These are phyloP conservation scores for Panulirus ornatus DNA, from an alignment of 1,140 invertebrate species.

Conservation along the genomic window DNA sequence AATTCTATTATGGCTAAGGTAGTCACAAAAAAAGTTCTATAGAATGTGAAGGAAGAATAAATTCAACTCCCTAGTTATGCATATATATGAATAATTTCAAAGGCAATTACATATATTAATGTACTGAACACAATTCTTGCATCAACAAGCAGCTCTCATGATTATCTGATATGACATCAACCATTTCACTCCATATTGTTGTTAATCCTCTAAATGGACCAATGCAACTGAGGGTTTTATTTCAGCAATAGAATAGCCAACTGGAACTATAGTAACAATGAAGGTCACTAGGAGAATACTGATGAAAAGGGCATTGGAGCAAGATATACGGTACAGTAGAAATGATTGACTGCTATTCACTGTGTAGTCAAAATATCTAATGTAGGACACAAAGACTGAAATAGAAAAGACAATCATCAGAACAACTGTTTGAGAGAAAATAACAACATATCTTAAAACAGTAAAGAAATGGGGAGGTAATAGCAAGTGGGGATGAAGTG, in stretches of 20 bases:
- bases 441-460: too few relatives aligned
- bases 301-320: conserved; percentile 80
- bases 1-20: too few relatives aligned
- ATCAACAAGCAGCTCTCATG: too few relatives aligned
- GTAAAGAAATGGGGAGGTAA: too few relatives aligned
- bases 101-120: too few relatives aligned
- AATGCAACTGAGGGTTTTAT: conserved; percentile 87
- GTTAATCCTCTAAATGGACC: conserved; percentile 87
- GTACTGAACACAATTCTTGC: too few relatives aligned
- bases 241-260: conserved; percentile 87
- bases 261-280: conserved; percentile 75
- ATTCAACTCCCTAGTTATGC: too few relatives aligned
- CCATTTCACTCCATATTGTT: conserved; percentile 81
- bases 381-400: conserved; percentile 82
- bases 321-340: conserved; percentile 87
- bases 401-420: neutral
- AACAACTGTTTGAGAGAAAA: too few relatives aligned
- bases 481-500: too few relatives aligned
- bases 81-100: too few relatives aligned
- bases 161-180: conserved; percentile 66
- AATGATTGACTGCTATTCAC: conserved; percentile 83
- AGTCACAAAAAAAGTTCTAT: too few relatives aligned
- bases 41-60: too few relatives aligned
- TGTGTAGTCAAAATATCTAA: conserved; percentile 90
- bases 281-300: conserved; percentile 74